Base-by-base conservation (phyloP, 2,888 invertebrate genomes). In the Cryptophagus acutangulus region DNA sequence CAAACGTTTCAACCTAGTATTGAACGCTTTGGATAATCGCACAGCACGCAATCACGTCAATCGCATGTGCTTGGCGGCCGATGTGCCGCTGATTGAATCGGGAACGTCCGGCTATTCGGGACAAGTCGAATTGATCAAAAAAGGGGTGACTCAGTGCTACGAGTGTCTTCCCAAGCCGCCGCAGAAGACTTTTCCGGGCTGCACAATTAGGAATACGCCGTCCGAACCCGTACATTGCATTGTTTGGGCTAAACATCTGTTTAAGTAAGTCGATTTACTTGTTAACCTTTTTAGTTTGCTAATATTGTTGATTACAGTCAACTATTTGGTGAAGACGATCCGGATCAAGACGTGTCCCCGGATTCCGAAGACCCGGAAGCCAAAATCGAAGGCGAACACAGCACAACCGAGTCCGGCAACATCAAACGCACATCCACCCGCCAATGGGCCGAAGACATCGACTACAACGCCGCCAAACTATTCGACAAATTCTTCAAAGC, bases 171-270 rank as follows among this genome's bases (percentile, higher is more conserved):
- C 92, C 0, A 93, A 93, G 69, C 82, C 89, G 4, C 77, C 85
- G 12, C 91, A 92, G 62, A 95, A 93, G 66, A 84, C 89, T 3
- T 99, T 83, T 71, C 97, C 99, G 0, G 95, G 96, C 0, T 99
- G 99, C 67, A 99, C 99, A 1, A 99, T 99, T 54, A 78, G 99
- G 28, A 99, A 99, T 66, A 99, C 99, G 0, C 99, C 99, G 0
- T 96, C 95, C 0, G 97, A 99, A 67, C 93, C 93, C 0, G 95
- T 99, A 54, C 99, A 99, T 71, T 99, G 99, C 67, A 94, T 99
- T 53, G 96, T 99, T 13, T 99, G 99, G 99, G 90, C 95, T 0
- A 99, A 99, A 69, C 95, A 96, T 75, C 78, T 99, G 6, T 99
- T 97, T 72, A 96, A 96, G 87, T 90, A 70, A 74, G 78, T 71